These are phyloP conservation scores for Rhodophaea formosa DNA, from an alignment of 2,888 invertebrate genomes.

Conservation along the genomic window DNA sequence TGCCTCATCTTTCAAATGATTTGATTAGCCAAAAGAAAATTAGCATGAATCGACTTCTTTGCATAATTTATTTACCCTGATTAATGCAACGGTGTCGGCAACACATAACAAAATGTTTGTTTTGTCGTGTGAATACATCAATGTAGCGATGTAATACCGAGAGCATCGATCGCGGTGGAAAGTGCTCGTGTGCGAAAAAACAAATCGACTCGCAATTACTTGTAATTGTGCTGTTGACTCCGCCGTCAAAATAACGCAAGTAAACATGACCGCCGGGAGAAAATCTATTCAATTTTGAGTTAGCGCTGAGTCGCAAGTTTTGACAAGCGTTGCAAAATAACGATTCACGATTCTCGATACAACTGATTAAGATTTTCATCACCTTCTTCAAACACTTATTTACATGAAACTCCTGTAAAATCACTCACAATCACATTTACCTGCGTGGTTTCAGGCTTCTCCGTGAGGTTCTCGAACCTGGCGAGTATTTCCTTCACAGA, in stretches of 20 bases:
- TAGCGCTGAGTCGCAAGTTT: conserved; percentile 17
- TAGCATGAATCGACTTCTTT: neutral
- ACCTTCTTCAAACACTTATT: conserved; percentile 10
- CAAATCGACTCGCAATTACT: conserved; percentile 40
- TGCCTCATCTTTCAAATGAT: neutral
- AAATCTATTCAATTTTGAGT: conserved; percentile 26
- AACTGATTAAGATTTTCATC: conserved; percentile 32
- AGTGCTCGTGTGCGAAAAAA: conserved; percentile 37
- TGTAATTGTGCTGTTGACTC: conserved; percentile 15
- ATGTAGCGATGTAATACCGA: conserved; percentile 41
- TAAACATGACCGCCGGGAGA: neutral
- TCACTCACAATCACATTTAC: conserved; percentile 29
- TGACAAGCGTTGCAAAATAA: conserved; percentile 30
- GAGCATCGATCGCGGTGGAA: conserved; percentile 49
- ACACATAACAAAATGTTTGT: conserved; percentile 2
- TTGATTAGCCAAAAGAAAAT: neutral
- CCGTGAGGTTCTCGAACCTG: conserved; percentile 87
- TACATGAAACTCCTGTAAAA: neutral
- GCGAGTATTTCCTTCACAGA: conserved; percentile 91
- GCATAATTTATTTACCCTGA: conserved; percentile 6
- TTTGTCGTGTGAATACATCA: conserved; percentile 45
- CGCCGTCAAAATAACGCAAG: conserved; percentile 7
- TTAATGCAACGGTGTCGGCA: conserved; percentile 16
- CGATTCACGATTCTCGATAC: conserved; percentile 31
- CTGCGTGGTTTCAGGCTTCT: conserved; percentile 61